Base-by-base conservation (phyloP, 1,140 invertebrate genomes). In the Pectinophora gossypiella region DNA sequence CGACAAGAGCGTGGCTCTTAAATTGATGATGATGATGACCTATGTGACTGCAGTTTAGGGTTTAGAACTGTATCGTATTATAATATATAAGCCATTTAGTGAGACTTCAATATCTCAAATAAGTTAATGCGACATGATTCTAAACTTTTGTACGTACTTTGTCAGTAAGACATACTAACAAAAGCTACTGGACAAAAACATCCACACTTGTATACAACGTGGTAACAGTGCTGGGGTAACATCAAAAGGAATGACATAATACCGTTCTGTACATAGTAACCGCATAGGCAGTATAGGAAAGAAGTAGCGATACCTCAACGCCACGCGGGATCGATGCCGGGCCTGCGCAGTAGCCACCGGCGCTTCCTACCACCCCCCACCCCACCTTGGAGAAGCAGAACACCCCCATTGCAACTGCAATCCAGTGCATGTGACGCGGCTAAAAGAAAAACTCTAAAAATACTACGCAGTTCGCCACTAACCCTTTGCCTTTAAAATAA, bases 201-300 rank as follows among this genome's bases (percentile, higher is more conserved):
- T 45, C 20, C 16, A 19, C 43, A 19, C 3, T 44, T 2, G 21
- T 49, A 19, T 45, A 46, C n/a, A 19, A 36, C 51, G 19, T 44
- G 50, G 40, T 44, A 54, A 51, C 48, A 49, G n/a, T n/a, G n/a
- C n/a, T n/a, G n/a, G n/a, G n/a, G n/a, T n/a, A 68, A 75, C 72
- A 78, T 86, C 83, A 84, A 86, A 84, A 80, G 74, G 68, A 81
- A 77, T 85, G 80, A 84, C 76, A 86, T 86, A 86, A 86, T 76
- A 84, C n/a, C 40, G 38, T 66, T 51, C 53, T 46, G 19, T 52
- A 51, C 43, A 51, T 19, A 49, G 40, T 19, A 64, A 51, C 58
- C 48, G 48, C 61, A 63, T 68, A 68, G 66, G 72, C 64, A 63
- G 57, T 54, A 68, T 20, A 73, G 72, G 72, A 72, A 74, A 75